A percentile compares a stretch with the other conserved stretches of the same genome.
These are phyloP conservation scores for Benitochromis conjunctus DNA, from an alignment of 2,113 vertebrate genomes.

Conservation along the genomic window DNA sequence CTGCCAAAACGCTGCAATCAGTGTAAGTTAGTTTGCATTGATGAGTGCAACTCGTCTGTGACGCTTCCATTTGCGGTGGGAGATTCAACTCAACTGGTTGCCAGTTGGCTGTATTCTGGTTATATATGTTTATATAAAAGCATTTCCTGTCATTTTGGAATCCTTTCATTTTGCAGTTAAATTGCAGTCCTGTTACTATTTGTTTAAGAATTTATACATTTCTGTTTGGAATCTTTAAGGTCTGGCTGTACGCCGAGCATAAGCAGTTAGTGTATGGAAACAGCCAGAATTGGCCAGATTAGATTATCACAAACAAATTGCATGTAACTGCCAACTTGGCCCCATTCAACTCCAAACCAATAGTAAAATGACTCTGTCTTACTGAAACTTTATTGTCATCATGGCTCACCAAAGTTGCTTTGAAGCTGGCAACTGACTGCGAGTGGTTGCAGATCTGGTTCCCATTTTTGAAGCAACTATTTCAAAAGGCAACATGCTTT, in stretches of 20 bases:
- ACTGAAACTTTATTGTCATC: background rate
- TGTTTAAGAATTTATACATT: background rate
- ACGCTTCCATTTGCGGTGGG: background rate
- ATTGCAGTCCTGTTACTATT: background rate
- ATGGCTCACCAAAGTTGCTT: background rate
- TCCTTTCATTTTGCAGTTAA: background rate
- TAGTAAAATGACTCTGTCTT: background rate
- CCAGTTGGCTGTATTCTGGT: background rate
- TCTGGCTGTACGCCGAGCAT: background rate
- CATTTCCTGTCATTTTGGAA: background rate
- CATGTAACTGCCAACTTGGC: background rate
- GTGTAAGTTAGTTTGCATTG: background rate
- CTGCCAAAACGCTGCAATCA: background rate
- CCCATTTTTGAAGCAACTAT: background rate
- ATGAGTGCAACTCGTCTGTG: background rate
- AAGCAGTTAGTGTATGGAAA: background rate
- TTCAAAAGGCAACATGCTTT: background rate
- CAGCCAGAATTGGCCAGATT: background rate
- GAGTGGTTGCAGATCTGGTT: background rate
- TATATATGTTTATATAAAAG: background rate
- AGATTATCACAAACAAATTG: background rate
- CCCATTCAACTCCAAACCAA: background rate
- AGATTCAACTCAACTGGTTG: background rate
- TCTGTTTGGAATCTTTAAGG: background rate
- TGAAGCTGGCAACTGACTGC: background rate